Percentiles rank a stretch among this genome's conserved stretches.
Evolutionary conservation across 2,888 invertebrate species (phyloP).

Genomic region (Lobophora halterata): DNA sequence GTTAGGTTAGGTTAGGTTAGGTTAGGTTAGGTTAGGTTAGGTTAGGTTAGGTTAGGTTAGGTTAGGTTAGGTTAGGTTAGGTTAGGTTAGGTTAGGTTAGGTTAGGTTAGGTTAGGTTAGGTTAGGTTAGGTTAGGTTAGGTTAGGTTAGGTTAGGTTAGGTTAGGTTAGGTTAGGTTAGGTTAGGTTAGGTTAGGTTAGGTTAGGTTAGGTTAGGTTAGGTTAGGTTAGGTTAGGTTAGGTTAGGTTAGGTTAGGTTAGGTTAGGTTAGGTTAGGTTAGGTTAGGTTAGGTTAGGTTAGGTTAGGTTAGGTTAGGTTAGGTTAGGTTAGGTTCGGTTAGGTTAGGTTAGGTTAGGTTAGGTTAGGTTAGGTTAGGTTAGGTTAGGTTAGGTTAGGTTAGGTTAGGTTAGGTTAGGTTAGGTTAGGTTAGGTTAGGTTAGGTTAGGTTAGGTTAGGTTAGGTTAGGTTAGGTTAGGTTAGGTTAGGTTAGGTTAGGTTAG

Average conservation of each 20-base stretch:
- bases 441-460: too few relatives aligned
- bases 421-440: too few relatives aligned
- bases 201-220: conserved; percentile 29
- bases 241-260: conserved; percentile 25
- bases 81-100: conserved; percentile 33
- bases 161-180: conserved; percentile 31
- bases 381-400: conserved; percentile 34
- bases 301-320: conserved; percentile 29
- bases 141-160: conserved; percentile 33
- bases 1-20: conserved; percentile 33
- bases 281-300: conserved; percentile 30
- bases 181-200: conserved; percentile 33
- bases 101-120: conserved; percentile 33
- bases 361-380: conserved; percentile 32
- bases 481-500: too few relatives aligned
- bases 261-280: conserved; percentile 29
- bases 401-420: conserved; percentile 26
- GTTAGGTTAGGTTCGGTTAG: conserved; percentile 26
- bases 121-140: conserved; percentile 35
- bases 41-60: conserved; percentile 33
- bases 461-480: too few relatives aligned
- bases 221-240: conserved; percentile 31
- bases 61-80: conserved; percentile 33
- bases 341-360: conserved; percentile 26
- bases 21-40: conserved; percentile 29